Evolutionary conservation across 1,140 invertebrate genomes (phyloP).

Genomic region (Drosophila insularis): DNA sequence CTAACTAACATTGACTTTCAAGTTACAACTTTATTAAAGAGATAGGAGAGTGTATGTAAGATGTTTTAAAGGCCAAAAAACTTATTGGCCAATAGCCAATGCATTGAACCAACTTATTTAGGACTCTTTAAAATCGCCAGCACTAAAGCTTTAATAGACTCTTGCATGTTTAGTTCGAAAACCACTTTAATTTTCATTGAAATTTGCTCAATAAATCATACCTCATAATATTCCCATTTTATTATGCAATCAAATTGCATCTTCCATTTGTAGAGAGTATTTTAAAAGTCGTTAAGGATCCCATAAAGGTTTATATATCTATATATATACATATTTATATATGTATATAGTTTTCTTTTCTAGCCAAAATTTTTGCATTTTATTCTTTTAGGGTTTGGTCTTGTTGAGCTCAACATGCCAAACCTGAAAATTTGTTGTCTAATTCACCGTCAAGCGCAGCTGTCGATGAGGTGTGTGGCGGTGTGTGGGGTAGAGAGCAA

Average conservation of each 20-base stretch:
- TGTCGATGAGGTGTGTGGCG: slow-evolving; percentile 31
- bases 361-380: slow-evolving; percentile 32
- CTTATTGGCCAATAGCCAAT: slow-evolving; percentile 12
- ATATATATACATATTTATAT: too few species aligned
- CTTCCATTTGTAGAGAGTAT: background rate
- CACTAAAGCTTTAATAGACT: too few species aligned
- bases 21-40: too few species aligned
- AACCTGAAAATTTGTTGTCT: slow-evolving; percentile 42
- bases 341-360: slow-evolving; percentile 1
- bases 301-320: too few species aligned
- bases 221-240: background rate
- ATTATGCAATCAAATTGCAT: too few species aligned
- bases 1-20: background rate
- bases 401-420: slow-evolving; percentile 6
- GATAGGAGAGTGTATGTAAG: too few species aligned
- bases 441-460: slow-evolving; percentile 36
- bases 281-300: background rate
- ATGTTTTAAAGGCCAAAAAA: slow-evolving; percentile 8
- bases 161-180: too few species aligned
- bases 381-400: slow-evolving; percentile 58
- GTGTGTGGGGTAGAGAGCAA: background rate
- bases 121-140: too few species aligned
- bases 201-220: background rate
- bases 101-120: too few species aligned
- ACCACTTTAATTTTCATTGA: too few species aligned